A percentile compares a stretch with the other conserved stretches of the same genome.
Evolutionary conservation across 1,140 invertebrate species (phyloP).

Genomic region (Psilanteris sp.): DNA sequence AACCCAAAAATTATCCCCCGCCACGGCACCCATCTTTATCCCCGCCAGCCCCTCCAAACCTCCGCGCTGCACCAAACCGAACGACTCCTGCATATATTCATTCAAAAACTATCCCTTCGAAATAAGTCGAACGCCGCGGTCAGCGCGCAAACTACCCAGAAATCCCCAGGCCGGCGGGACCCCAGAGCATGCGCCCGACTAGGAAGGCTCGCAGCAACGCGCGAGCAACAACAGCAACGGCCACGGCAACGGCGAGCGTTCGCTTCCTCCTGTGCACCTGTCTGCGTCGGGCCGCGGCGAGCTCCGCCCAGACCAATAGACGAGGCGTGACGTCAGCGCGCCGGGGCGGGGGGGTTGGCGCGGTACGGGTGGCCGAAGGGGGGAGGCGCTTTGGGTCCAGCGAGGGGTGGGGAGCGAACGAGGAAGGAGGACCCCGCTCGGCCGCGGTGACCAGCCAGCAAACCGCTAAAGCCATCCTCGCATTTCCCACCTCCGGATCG

Average conservation of each 20-base stretch:
- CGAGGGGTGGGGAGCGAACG: constrained; percentile 28
- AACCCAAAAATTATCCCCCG: no score
- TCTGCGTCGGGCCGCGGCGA: constrained; percentile 70
- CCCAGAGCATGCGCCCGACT: no score
- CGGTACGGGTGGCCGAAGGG: constrained; percentile 41
- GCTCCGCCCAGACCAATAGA: constrained; percentile 76
- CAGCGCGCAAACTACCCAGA: no score
- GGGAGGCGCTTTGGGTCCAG: constrained; percentile 30
- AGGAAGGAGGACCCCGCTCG: constrained; percentile 48
- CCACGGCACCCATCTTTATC: no score
- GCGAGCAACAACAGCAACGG: constrained; percentile 7
- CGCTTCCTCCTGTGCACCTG: constrained; percentile 69
- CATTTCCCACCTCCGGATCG: constrained; percentile 75
- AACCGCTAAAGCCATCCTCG: constrained; percentile 65
- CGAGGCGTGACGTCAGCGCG: constrained; percentile 69
- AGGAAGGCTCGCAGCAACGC: constrained; percentile 7
- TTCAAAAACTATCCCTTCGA: no score
- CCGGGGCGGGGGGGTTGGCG: constrained; percentile 27
- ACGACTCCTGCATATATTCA: no score
- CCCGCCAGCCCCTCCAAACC: no score
- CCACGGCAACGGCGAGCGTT: constrained; percentile 20
- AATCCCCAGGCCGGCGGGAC: no score
- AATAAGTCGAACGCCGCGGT: no score
- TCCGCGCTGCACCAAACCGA: no score
- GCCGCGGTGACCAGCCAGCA: constrained; percentile 45